Conservation (phyloP, 2,888 invertebrate species). For the Keiferia lycopersicella region DNA sequence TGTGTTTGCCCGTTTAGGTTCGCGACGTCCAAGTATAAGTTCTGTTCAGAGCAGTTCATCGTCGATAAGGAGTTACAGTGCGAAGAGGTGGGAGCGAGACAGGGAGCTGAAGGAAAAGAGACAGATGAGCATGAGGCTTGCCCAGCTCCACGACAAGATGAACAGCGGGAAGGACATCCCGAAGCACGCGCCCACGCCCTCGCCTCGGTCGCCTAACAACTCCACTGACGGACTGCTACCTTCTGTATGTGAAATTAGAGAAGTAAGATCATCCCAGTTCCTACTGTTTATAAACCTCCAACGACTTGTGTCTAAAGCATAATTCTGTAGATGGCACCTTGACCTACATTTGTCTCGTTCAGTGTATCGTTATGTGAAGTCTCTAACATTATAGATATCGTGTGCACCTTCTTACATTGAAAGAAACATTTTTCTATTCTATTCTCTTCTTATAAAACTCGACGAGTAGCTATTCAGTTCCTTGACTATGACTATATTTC, state of each 20-base stretch:
- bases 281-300: constrained; percentile 2
- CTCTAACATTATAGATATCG: not conserved
- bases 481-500: not conserved
- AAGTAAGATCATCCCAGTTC: constrained; percentile 77
- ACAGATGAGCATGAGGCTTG: constrained; percentile 88
- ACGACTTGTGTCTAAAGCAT: not conserved
- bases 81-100: constrained; percentile 89
- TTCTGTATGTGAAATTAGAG: constrained; percentile 89
- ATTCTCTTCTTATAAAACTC: no score
- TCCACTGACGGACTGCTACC: constrained; percentile 92
- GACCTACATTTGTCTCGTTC: not conserved
- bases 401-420: not conserved
- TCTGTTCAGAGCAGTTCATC: constrained; percentile 92
- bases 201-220: constrained; percentile 88
- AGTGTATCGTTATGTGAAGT: not conserved
- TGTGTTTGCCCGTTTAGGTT: constrained; percentile 80
- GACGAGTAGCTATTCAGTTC: not conserved
- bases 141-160: constrained; percentile 85
- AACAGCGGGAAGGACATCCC: constrained; percentile 72
- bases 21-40: constrained; percentile 92
- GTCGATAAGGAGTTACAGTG: constrained; percentile 91
- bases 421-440: no score
- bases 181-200: constrained; percentile 84
- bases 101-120: constrained; percentile 90
- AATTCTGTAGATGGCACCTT: constrained; percentile 7